Conservation (phyloP, 2,113 vertebrate species). For the Elephantulus edwardii region DNA sequence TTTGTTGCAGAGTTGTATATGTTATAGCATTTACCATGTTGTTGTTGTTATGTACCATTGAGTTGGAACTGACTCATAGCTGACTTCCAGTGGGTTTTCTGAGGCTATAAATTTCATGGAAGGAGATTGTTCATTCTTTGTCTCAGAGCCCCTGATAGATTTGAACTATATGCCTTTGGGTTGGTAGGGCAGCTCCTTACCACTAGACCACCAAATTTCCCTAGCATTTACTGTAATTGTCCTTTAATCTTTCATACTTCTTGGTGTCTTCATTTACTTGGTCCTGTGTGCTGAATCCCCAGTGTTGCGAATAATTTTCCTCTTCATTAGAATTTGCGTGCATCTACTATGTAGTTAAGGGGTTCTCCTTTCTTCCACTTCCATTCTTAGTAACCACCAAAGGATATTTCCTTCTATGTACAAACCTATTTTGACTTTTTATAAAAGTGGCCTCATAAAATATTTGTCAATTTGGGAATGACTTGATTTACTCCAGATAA, state of each 20-base stretch:
- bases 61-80: too few species aligned
- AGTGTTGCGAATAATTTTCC: background rate
- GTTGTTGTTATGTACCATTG: too few species aligned
- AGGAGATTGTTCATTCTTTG: too few species aligned
- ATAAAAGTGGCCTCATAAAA: background rate
- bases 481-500: background rate
- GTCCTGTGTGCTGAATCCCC: background rate
- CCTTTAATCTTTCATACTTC: background rate
- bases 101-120: too few species aligned
- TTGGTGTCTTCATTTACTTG: background rate
- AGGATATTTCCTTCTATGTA: background rate
- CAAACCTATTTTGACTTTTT: background rate
- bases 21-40: too few species aligned
- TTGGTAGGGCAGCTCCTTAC: too few species aligned
- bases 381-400: background rate
- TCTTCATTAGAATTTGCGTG: background rate
- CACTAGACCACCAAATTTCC: too few species aligned
- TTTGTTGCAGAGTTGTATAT: too few species aligned
- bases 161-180: too few species aligned
- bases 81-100: too few species aligned
- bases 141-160: too few species aligned
- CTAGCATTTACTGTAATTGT: background rate
- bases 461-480: background rate
- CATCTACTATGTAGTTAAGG: background rate
- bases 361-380: too few species aligned